Conservation (phyloP, 2,888 invertebrate species). For the Chrysolina oricalcia region DNA sequence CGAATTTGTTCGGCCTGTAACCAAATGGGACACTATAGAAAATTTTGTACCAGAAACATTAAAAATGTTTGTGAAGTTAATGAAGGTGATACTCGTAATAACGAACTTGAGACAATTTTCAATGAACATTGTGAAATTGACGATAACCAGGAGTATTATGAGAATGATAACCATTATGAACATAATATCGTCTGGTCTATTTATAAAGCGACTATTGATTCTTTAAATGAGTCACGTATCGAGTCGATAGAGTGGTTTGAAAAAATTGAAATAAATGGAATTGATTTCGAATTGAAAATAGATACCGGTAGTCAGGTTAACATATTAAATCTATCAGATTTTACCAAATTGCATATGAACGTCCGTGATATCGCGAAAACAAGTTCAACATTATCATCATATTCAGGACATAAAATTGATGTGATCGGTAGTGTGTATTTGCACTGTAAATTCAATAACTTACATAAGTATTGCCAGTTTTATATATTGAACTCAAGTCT, state of each 20-base stretch:
- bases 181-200: neutral
- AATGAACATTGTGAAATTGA: conserved; percentile 2
- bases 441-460: neutral
- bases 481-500: neutral
- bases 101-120: conserved; percentile 18
- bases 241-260: conserved; percentile 7
- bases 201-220: neutral
- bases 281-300: conserved; percentile 27
- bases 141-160: neutral
- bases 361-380: conserved; percentile 3
- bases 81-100: neutral
- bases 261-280: neutral
- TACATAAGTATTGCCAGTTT: neutral
- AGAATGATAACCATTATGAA: neutral
- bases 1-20: conserved; percentile 15
- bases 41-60: neutral
- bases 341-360: conserved; percentile 20
- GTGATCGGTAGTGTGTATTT: conserved; percentile 6
- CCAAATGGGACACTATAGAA: conserved; percentile 28
- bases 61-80: neutral
- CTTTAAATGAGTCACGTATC: no score
- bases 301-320: conserved; percentile 39
- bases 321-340: conserved; percentile 31
- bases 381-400: conserved; percentile 22
- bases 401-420: conserved; percentile 34